Percentiles rank a stretch among this genome's conserved stretches.
Evolutionary conservation across 2,113 vertebrate genomes (phyloP).

Genomic region (Zosterops lateralis): DNA sequence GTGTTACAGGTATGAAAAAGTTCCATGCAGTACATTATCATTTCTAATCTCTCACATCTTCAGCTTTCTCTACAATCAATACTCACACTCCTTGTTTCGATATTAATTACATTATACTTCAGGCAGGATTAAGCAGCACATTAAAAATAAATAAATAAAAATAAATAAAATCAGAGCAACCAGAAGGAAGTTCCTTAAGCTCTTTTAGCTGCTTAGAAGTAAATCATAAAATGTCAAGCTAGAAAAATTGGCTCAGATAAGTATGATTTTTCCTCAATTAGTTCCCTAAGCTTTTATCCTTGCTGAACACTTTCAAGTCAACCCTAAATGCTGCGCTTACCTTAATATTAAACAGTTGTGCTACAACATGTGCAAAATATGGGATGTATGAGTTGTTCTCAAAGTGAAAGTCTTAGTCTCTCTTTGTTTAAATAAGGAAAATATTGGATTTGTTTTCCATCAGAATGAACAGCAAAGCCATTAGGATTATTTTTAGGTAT

Average conservation of each 20-base stretch:
- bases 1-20: neutral
- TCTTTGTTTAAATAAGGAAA: slow-evolving; percentile 29
- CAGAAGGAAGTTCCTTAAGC: slow-evolving; percentile 70
- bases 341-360: slow-evolving; percentile 62
- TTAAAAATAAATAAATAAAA: neutral
- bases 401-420: slow-evolving; percentile 10
- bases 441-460: neutral
- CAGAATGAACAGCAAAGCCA: neutral
- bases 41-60: slow-evolving; percentile 44
- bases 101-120: slow-evolving; percentile 67
- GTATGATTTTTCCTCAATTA: slow-evolving; percentile 71
- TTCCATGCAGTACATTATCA: neutral
- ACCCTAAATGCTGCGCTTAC: slow-evolving; percentile 62
- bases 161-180: slow-evolving; percentile 27
- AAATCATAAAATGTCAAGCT: slow-evolving; percentile 77
- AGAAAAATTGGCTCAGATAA: slow-evolving; percentile 76
- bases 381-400: neutral
- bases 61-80: slow-evolving; percentile 28
- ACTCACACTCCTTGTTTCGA: slow-evolving; percentile 8
- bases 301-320: slow-evolving; percentile 68
- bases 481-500: neutral
- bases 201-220: slow-evolving; percentile 76
- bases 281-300: slow-evolving; percentile 71
- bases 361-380: slow-evolving; percentile 24
- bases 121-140: slow-evolving; percentile 65